phyloP scores from a whole-genome alignment of 92 coral and sea anemone genomes.

The Pocillopora meandrina region DNA sequence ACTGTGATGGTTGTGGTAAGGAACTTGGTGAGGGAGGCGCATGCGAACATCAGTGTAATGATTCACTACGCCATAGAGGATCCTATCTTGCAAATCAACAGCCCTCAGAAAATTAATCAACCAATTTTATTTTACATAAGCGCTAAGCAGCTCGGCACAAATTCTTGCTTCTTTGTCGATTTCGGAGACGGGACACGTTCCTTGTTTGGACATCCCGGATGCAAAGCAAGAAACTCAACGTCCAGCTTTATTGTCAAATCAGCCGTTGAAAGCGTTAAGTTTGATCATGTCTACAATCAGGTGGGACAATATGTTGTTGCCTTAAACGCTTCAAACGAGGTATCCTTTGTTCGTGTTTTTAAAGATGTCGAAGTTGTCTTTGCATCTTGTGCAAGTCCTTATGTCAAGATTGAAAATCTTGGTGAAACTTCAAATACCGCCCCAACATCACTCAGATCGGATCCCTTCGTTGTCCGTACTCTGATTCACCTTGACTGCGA shows the following conservation, averaged over 20 bases:
- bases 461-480: slow-evolving; percentile 24
- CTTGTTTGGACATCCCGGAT: slow-evolving; percentile 33
- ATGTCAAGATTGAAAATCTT: slow-evolving; percentile 22
- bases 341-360: slow-evolving; percentile 19
- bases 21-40: slow-evolving; percentile 25
- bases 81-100: slow-evolving; percentile 30
- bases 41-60: slow-evolving; percentile 7
- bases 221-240: slow-evolving; percentile 1
- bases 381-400: slow-evolving; percentile 41
- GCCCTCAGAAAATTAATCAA: slow-evolving; percentile 34
- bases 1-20: slow-evolving; percentile 12
- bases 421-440: slow-evolving; percentile 18
- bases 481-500: slow-evolving; percentile 16
- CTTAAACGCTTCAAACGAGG: slow-evolving; percentile 49
- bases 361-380: slow-evolving; percentile 11
- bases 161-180: slow-evolving; percentile 48
- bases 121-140: slow-evolving; percentile 33
- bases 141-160: slow-evolving; percentile 44
- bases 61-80: slow-evolving; percentile 29
- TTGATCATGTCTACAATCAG: slow-evolving; percentile 29
- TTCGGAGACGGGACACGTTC: slow-evolving; percentile 38
- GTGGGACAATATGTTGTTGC: slow-evolving; percentile 34
- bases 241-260: slow-evolving; percentile 4
- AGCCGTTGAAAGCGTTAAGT: slow-evolving; percentile 21
- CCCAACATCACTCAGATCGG: slow-evolving; percentile 13